Evolutionary conservation across 2,888 invertebrate species (phyloP).

Genomic region (Melipona beecheii): DNA sequence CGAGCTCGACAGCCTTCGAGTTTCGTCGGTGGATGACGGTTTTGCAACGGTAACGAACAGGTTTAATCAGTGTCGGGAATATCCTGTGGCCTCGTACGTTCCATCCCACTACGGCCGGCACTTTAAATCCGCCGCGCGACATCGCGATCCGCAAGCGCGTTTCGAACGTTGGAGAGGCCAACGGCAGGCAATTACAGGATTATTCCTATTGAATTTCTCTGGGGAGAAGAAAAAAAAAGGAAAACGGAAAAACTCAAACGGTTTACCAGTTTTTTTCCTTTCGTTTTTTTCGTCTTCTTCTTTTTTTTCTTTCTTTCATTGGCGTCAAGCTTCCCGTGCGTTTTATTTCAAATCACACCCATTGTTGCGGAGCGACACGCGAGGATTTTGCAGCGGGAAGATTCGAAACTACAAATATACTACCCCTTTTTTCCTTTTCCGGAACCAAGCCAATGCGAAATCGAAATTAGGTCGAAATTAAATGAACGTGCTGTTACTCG

Average conservation of each 20-base stretch:
- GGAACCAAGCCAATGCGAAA: neutral
- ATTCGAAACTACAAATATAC: neutral
- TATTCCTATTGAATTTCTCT: slow-evolving; percentile 64
- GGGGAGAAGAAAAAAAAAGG: slow-evolving; percentile 14
- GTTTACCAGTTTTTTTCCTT: slow-evolving; percentile 5
- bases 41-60: slow-evolving; percentile 60
- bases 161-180: slow-evolving; percentile 49
- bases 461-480: slow-evolving; percentile 23
- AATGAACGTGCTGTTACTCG: neutral
- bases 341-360: slow-evolving; percentile 29
- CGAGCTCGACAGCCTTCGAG: slow-evolving; percentile 15
- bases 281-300: neutral
- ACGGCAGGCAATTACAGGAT: slow-evolving; percentile 70
- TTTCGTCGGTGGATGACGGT: slow-evolving; percentile 32
- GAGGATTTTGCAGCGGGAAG: neutral
- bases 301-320: neutral
- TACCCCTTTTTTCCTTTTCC: neutral
- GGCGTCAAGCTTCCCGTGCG: slow-evolving; percentile 1
- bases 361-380: slow-evolving; percentile 1
- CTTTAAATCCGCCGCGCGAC: slow-evolving; percentile 57
- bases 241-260: neutral
- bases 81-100: slow-evolving; percentile 49
- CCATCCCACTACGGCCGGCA: slow-evolving; percentile 17
- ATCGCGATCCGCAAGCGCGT: slow-evolving; percentile 54
- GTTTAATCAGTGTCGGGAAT: slow-evolving; percentile 63